Conservation (phyloP, 1,140 invertebrate species). For the Drosophila insularis region DNA sequence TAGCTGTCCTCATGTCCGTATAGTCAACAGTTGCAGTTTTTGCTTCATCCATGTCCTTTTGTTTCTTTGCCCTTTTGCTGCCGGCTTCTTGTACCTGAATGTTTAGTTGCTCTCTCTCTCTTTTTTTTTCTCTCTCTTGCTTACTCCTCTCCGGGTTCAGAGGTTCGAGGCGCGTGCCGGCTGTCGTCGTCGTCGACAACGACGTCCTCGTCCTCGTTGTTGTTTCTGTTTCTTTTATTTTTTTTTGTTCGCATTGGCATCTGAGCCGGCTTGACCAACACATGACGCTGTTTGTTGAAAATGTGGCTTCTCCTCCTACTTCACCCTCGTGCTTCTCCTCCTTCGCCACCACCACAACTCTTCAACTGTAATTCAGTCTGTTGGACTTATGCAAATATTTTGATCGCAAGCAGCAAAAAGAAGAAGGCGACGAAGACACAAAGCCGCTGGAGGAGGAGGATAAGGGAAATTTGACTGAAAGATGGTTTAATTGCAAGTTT, state of each 20-base stretch:
- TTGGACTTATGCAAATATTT: constrained; percentile 74
- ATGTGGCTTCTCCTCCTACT: constrained; percentile 20
- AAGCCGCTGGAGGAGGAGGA: too few species aligned
- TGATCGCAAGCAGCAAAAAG: constrained; percentile 33
- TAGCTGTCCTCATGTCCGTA: background rate
- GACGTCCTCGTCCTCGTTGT: constrained; percentile 49
- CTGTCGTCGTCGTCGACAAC: constrained; percentile 72
- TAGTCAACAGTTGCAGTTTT: constrained; percentile 63
- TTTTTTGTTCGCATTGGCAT: constrained; percentile 27
- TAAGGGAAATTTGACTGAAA: background rate
- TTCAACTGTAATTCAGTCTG: constrained; percentile 64
- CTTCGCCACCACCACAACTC: background rate
- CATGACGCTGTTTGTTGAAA: constrained; percentile 58
- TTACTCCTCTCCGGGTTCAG: constrained; percentile 17
- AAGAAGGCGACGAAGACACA: constrained; percentile 24
- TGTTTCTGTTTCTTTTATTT: background rate
- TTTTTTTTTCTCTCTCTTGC: background rate
- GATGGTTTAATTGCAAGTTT: background rate
- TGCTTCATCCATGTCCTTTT: constrained; percentile 42
- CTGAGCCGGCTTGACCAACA: constrained; percentile 44
- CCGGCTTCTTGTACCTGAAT: constrained; percentile 51
- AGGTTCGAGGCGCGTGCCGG: constrained; percentile 74
- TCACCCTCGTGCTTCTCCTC: constrained; percentile 2
- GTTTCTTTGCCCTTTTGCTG: constrained; percentile 22
- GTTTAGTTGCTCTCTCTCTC: background rate